phyloP scores from a whole-genome alignment of 2,888 invertebrate genomes.

The Cephus nigrinus region DNA sequence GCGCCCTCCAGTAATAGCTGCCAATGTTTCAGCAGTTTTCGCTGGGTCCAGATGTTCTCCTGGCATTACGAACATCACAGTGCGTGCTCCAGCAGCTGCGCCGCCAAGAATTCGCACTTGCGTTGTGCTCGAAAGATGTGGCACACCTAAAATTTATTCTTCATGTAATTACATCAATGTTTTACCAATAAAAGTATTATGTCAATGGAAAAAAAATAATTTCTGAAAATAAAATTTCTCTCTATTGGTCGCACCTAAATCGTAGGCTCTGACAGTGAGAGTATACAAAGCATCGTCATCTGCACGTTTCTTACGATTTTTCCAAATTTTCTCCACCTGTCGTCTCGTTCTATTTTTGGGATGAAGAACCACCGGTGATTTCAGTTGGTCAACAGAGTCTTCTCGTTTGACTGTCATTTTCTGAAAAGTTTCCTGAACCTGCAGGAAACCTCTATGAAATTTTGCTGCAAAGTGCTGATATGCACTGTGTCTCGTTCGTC shows the following conservation, averaged over 20 bases:
- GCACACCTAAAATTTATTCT: constrained; percentile 70
- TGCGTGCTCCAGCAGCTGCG: constrained; percentile 80
- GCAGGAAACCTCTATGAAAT: constrained; percentile 31
- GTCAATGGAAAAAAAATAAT: background rate
- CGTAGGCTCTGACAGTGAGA: constrained; percentile 84
- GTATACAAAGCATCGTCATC: constrained; percentile 70
- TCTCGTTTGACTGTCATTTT: constrained; percentile 11
- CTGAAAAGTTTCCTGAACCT: constrained; percentile 19
- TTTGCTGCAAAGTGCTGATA: constrained; percentile 37
- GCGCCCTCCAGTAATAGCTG: constrained; percentile 82
- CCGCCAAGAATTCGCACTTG: constrained; percentile 75
- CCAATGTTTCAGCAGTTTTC: constrained; percentile 80
- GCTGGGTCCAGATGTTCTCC: constrained; percentile 79
- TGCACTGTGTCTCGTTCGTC: constrained; percentile 49
- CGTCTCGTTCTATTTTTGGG: background rate
- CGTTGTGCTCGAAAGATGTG: constrained; percentile 79
- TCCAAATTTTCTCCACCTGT: constrained; percentile 57
- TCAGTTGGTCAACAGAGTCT: background rate
- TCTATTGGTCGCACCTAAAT: constrained; percentile 71
- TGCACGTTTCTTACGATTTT: constrained; percentile 67
- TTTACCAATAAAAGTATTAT: background rate
- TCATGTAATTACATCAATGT: background rate
- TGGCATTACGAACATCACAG: constrained; percentile 85
- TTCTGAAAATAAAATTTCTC: background rate
- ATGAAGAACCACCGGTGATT: background rate